Percentiles rank a stretch among this genome's conserved stretches.
Conservation (phyloP, 2,113 vertebrate species). For the Archilochus colubris region DNA sequence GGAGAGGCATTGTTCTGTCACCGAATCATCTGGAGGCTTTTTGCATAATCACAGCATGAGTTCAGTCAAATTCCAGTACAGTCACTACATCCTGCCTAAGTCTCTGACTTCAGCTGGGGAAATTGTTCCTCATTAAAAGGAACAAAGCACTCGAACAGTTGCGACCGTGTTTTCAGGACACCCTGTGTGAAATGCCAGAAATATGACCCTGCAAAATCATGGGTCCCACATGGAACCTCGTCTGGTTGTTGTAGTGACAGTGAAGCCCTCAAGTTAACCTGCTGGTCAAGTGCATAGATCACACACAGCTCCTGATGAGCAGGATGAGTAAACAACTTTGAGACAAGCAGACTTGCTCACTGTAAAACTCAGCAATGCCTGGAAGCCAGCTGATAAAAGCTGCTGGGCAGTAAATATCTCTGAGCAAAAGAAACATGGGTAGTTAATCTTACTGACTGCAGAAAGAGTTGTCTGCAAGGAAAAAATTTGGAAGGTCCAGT, state of each 20-base stretch:
- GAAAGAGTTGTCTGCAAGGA: not conserved
- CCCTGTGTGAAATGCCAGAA: not conserved
- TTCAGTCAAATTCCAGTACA: conserved; percentile 30
- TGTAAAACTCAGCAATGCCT: not conserved
- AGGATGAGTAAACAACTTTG: not conserved
- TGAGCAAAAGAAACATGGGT: not conserved
- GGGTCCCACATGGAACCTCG: not conserved
- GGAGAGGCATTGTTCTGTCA: conserved; percentile 32
- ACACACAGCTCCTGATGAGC: not conserved
- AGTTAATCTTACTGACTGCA: not conserved
- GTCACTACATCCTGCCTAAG: conserved; percentile 42
- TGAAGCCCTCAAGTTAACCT: not conserved
- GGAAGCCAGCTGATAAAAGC: conserved; percentile 11
- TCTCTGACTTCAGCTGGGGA: not conserved
- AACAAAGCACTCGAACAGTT: not conserved
- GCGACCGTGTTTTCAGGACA: not conserved
- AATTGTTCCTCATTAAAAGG: conserved; percentile 29
- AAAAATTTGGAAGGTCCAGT: not conserved
- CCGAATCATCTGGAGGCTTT: conserved; percentile 12
- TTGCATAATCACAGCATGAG: not conserved
- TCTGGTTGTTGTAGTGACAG: not conserved
- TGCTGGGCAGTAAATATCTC: not conserved
- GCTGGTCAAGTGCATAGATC: not conserved
- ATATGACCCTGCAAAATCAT: not conserved
- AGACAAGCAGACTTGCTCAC: not conserved